These are phyloP conservation scores for Seira musarum DNA, from an alignment of 2,888 invertebrate species.

Conservation along the genomic window DNA sequence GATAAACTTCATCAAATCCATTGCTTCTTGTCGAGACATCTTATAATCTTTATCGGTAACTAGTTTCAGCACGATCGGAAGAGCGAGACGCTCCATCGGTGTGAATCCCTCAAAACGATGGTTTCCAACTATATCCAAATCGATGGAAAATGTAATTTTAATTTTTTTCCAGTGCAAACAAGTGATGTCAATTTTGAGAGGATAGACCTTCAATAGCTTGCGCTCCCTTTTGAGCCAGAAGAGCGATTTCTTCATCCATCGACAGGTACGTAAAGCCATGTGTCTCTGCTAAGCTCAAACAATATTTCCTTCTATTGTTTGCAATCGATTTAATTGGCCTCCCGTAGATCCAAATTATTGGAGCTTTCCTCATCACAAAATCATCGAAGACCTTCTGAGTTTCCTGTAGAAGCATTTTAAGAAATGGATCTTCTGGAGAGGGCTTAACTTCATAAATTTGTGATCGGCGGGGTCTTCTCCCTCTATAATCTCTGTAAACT, in stretches of 20 bases:
- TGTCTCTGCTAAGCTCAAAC: conserved; percentile 44
- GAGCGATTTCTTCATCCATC: conserved; percentile 50
- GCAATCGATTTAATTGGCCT: conserved; percentile 42
- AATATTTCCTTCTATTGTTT: conserved; percentile 38
- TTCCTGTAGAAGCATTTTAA: conserved; percentile 28
- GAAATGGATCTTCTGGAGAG: conserved; percentile 24
- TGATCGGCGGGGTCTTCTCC: conserved; percentile 12
- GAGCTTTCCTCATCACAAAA: conserved; percentile 40
- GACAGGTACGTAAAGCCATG: conserved; percentile 57
- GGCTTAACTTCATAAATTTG: not conserved
- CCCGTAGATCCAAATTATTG: conserved; percentile 60
- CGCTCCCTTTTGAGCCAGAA: conserved; percentile 30
- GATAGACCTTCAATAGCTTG: conserved; percentile 38
- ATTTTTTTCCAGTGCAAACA: not conserved
- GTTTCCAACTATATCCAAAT: conserved; percentile 1
- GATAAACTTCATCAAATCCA: conserved; percentile 56
- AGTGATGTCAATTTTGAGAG: not conserved
- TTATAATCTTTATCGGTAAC: conserved; percentile 9
- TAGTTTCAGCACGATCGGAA: conserved; percentile 45
- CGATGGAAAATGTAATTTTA: not conserved
- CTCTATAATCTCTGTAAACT: conserved; percentile 19
- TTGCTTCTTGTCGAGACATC: conserved; percentile 9
- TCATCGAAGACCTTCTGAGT: conserved; percentile 20
- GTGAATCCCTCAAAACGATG: conserved; percentile 37
- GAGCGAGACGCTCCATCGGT: conserved; percentile 31